Evolutionary conservation across 2,797 vertebrate species (phyloP), one percentile per base, ranked within the genome.

Genomic region (Pipistrellus pygmaeus): DNA sequence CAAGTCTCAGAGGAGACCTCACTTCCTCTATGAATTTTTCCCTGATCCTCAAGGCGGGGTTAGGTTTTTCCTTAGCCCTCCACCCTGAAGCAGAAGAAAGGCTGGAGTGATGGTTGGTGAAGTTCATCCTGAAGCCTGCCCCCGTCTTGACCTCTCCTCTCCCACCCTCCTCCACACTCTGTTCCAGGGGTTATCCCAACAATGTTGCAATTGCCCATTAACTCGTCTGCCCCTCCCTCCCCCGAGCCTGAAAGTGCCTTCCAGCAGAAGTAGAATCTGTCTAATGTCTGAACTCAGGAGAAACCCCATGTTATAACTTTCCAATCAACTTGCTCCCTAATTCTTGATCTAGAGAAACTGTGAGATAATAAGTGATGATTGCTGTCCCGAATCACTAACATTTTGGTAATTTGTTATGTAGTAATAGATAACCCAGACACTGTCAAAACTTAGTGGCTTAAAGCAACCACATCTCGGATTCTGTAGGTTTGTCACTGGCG

Each of bases 221-320:
- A 78, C 53, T 55, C 57, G 25, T 68, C 27, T 41, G 25, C 15
- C 38, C 9, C 35, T 68, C 53, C 8, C 38, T 53, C 14, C 11
- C 30, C 8, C 23, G 64, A 60, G 51, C 85, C 32, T 13, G n/a
- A 83, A 91, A 87, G 12, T 35, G 85, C 69, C 73, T 84, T 38
- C 17, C 62, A 75, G 46, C 38, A 86, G 27, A 78, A 17, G 60
- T 0, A 88, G 72, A 90, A 80, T 92, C 85, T 82, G 46, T 32
- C 71, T n/a, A 66, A 44, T 20, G 38, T 76, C 83, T 94, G 64
- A 85, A 30, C 73, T 95, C 91, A 60, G 77, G 51, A 92, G 53
- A 41, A 53, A 88, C 0, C 0, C 20, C 23, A 91, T 35, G 21
- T 60, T 89, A 35, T 6, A 88, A 85, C n/a, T 82, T 23, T 41